These are phyloP conservation scores for Hermetia illucens DNA, from an alignment of 1,140 invertebrate species.

Conservation along the genomic window DNA sequence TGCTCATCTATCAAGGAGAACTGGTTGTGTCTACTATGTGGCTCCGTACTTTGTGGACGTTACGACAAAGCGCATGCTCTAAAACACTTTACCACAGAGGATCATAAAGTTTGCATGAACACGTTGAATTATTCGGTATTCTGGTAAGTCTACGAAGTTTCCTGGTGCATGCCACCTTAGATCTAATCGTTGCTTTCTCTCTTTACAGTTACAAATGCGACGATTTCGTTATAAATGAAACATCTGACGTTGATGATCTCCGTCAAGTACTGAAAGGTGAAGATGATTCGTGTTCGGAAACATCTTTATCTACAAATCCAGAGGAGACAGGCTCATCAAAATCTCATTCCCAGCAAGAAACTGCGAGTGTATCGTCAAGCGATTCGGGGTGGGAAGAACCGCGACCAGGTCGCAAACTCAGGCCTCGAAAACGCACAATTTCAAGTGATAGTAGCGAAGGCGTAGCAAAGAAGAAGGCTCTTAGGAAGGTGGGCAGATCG, in stretches of 20 bases:
- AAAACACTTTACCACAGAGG: conserved; percentile 46
- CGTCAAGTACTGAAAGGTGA: conserved; percentile 33
- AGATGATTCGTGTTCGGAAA: conserved; percentile 13
- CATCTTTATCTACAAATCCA: conserved; percentile 13
- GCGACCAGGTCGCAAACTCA: conserved; percentile 12
- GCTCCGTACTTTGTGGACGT: conserved; percentile 57
- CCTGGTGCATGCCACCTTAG: neutral
- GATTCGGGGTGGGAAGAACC: conserved; percentile 18
- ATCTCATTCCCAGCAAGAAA: conserved; percentile 12
- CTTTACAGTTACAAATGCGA: conserved; percentile 53
- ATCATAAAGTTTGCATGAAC: conserved; percentile 62
- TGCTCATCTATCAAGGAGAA: conserved; percentile 52
- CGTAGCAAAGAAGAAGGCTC: conserved; percentile 15
- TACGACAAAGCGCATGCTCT: conserved; percentile 67
- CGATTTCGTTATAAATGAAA: conserved; percentile 66
- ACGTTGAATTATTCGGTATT: conserved; percentile 59
- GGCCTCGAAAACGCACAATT: conserved; percentile 40
- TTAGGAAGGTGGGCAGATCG: conserved; percentile 34
- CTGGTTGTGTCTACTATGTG: conserved; percentile 65
- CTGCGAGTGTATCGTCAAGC: conserved; percentile 16
- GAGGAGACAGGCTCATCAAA: conserved; percentile 8
- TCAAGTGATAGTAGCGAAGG: conserved; percentile 35
- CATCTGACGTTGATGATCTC: conserved; percentile 43
- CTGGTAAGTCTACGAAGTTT: conserved; percentile 39
- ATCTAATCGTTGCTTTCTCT: too few species aligned